Conservation (phyloP, 92 coral and sea anemone genomes). For the Metridium senile region DNA sequence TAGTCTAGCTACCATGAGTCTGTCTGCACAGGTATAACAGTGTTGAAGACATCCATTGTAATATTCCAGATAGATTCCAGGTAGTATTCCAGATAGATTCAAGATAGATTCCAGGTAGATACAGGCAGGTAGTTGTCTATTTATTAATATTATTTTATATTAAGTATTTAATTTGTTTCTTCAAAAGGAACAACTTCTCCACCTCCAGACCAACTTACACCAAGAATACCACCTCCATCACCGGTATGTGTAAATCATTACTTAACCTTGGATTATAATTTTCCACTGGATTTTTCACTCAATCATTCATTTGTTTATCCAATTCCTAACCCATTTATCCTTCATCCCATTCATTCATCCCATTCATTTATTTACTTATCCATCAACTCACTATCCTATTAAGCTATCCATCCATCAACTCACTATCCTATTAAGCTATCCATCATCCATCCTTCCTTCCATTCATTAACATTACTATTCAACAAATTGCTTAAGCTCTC, state of each 20-base stretch:
- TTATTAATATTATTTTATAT: too few relatives aligned
- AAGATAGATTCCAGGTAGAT: background rate
- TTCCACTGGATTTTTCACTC: background rate
- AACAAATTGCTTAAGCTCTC: too few relatives aligned
- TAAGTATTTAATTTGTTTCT: too few relatives aligned
- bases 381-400: background rate
- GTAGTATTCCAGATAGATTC: background rate
- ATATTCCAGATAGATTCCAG: background rate
- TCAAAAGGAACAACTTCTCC: constrained; percentile 19
- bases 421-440: background rate
- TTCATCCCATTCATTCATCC: background rate
- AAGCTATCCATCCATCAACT: background rate
- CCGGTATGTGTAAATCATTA: background rate
- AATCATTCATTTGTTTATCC: background rate
- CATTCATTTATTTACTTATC: background rate
- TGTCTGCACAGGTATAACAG: background rate
- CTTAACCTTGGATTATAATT: background rate
- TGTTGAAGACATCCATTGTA: background rate
- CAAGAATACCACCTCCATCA: constrained; percentile 16
- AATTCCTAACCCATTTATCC: too few relatives aligned
- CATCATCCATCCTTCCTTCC: background rate
- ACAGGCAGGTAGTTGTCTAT: background rate
- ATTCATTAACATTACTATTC: background rate
- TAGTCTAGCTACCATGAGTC: too few relatives aligned
- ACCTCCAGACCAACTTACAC: constrained; percentile 14